These are phyloP conservation scores for Paedocypris micromegethes DNA, from an alignment of 2,797 vertebrate species.

Conservation along the genomic window DNA sequence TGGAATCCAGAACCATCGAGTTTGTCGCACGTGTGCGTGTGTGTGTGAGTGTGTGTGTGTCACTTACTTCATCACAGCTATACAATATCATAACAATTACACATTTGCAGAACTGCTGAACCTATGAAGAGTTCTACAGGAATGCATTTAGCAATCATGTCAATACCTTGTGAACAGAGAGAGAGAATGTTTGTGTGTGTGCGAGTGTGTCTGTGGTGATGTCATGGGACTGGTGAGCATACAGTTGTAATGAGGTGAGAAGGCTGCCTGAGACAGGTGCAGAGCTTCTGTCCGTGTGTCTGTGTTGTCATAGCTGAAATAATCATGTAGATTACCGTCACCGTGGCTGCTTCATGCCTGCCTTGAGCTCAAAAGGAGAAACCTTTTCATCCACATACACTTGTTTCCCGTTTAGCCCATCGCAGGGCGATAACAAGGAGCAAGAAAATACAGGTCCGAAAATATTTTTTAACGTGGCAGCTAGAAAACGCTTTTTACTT, in stretches of 20 bases:
- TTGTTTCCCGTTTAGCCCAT: constrained; percentile 49
- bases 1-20: too few relatives aligned
- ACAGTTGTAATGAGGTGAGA: constrained; percentile 50
- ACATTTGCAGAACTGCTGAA: neutral
- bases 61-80: constrained; percentile 9
- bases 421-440: constrained; percentile 25
- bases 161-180: constrained; percentile 12
- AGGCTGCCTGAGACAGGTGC: constrained; percentile 35
- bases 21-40: too few relatives aligned
- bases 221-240: constrained; percentile 41
- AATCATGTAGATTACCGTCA: constrained; percentile 50
- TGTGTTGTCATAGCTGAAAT: constrained; percentile 37
- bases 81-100: constrained; percentile 20
- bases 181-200: constrained; percentile 25
- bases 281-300: constrained; percentile 35
- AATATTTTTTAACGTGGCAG: too few relatives aligned
- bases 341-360: constrained; percentile 45
- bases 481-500: too few relatives aligned
- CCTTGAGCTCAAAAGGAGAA: constrained; percentile 47
- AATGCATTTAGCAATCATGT: constrained; percentile 7
- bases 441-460: neutral
- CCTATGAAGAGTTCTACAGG: constrained; percentile 1
- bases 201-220: constrained; percentile 31
- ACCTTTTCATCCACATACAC: constrained; percentile 49
- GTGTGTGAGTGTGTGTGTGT: neutral